Evolutionary conservation across 2,888 invertebrate genomes (phyloP).

Genomic region (Amorpha juglandis): DNA sequence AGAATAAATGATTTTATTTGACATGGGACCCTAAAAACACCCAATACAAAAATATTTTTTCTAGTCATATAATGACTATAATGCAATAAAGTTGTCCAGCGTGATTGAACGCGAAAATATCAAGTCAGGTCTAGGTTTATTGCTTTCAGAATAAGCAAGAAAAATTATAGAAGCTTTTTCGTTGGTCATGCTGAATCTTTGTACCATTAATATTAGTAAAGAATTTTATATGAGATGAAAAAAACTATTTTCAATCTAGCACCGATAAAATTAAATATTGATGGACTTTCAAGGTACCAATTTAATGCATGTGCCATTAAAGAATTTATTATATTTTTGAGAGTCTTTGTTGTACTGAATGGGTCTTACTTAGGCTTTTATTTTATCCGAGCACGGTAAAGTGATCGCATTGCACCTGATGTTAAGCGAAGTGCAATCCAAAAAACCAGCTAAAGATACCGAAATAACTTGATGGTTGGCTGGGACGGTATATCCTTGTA

Average conservation of each 20-base stretch:
- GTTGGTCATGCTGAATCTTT: slow-evolving; percentile 3
- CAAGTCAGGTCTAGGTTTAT: slow-evolving; percentile 14
- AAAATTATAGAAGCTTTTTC: slow-evolving; percentile 16
- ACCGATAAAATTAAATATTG: neutral
- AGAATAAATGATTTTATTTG: no score
- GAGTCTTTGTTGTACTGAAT: no score
- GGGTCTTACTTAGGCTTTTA: no score
- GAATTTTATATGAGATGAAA: neutral
- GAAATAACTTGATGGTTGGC: no score
- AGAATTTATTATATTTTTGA: no score
- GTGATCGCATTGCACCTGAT: no score
- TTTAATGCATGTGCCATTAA: no score
- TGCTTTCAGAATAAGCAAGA: slow-evolving; percentile 15
- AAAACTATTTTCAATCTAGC: neutral
- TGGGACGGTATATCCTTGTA: no score
- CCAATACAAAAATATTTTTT: neutral
- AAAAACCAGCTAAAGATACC: no score
- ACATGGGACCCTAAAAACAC: neutral
- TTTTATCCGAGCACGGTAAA: no score
- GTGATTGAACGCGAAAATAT: slow-evolving; percentile 1
- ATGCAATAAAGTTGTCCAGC: slow-evolving; percentile 29
- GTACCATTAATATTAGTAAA: slow-evolving; percentile 1
- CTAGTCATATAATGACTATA: slow-evolving; percentile 16
- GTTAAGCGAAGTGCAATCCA: no score
- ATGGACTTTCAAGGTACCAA: no score